Evolutionary conservation across 2,797 vertebrate species (phyloP).

Genomic region (Numenius phaeopus): DNA sequence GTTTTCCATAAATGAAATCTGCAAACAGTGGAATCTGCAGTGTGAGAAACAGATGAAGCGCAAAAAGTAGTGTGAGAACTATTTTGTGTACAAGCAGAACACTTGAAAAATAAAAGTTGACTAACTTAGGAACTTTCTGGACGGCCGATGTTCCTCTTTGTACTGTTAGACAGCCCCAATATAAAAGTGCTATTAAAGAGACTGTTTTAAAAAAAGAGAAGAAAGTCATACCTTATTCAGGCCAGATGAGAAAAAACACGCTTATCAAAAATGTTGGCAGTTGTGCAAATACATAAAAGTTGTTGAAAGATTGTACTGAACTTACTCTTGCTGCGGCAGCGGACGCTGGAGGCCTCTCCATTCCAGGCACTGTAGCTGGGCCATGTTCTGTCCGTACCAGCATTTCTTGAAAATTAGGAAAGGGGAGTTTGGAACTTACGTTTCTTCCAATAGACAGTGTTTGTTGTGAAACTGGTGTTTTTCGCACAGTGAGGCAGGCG

Average conservation of each 20-base stretch:
- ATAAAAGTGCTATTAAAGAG: not conserved
- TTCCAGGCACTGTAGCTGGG: not conserved
- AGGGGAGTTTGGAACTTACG: not conserved
- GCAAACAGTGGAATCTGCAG: not conserved
- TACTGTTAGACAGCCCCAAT: not conserved
- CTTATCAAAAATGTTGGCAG: not conserved
- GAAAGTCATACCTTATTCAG: not conserved
- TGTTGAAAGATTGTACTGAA: not conserved
- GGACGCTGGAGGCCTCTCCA: not conserved
- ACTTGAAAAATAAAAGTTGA: not conserved
- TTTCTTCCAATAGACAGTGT: not conserved
- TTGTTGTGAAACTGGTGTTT: not conserved
- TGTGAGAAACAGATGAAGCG: not conserved
- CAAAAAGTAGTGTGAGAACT: not conserved
- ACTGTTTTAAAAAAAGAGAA: not conserved
- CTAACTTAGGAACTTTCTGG: not conserved
- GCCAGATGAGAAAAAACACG: not conserved
- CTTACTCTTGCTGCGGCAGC: not conserved
- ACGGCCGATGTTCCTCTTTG: not conserved
- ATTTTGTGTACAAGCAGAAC: not conserved
- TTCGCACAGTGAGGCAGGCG: not conserved
- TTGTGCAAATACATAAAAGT: not conserved
- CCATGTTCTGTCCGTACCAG: not conserved
- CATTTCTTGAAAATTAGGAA: not conserved
- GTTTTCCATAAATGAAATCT: not conserved